These are phyloP conservation scores for Drosophila arizonae DNA, from an alignment of 1,140 invertebrate species.

Conservation along the genomic window DNA sequence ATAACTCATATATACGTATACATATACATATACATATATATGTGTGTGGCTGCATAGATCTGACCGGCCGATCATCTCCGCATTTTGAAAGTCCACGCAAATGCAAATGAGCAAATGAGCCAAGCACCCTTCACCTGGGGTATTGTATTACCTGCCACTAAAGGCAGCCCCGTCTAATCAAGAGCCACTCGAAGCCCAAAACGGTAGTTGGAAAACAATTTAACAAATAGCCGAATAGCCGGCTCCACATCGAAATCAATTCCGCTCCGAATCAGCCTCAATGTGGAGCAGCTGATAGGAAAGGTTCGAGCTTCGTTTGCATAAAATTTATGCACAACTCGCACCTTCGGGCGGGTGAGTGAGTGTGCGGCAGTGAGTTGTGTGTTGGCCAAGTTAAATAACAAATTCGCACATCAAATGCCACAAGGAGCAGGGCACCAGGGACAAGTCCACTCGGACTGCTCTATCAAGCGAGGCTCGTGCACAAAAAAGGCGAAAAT, in stretches of 20 bases:
- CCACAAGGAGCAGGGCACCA: constrained; percentile 57
- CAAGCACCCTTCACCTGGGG: constrained; percentile 48
- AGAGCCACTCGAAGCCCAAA: not conserved
- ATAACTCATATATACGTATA: constrained; percentile 48
- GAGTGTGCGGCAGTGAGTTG: constrained; percentile 55
- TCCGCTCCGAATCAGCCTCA: constrained; percentile 3
- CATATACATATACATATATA: too few relatives aligned
- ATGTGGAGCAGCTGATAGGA: constrained; percentile 32
- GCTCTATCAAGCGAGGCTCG: constrained; percentile 57
- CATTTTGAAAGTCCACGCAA: constrained; percentile 57
- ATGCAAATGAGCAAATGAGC: constrained; percentile 44
- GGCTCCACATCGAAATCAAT: constrained; percentile 3
- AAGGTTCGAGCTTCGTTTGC: constrained; percentile 14
- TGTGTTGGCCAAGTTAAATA: constrained; percentile 72
- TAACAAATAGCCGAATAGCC: constrained; percentile 19
- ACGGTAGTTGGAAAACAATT: constrained; percentile 32
- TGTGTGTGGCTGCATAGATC: constrained; percentile 12
- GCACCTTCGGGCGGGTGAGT: constrained; percentile 39
- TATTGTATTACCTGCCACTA: constrained; percentile 37
- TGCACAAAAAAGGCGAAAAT: constrained; percentile 74
- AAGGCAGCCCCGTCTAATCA: not conserved
- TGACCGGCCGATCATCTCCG: not conserved
- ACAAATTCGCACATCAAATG: constrained; percentile 83
- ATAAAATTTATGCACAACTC: constrained; percentile 69
- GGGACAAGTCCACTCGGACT: constrained; percentile 30